Evolutionary conservation across 2,797 vertebrate genomes (phyloP), one percentile per base, ranked within the genome.

Genomic region (Poeciliopsis presidionis): DNA sequence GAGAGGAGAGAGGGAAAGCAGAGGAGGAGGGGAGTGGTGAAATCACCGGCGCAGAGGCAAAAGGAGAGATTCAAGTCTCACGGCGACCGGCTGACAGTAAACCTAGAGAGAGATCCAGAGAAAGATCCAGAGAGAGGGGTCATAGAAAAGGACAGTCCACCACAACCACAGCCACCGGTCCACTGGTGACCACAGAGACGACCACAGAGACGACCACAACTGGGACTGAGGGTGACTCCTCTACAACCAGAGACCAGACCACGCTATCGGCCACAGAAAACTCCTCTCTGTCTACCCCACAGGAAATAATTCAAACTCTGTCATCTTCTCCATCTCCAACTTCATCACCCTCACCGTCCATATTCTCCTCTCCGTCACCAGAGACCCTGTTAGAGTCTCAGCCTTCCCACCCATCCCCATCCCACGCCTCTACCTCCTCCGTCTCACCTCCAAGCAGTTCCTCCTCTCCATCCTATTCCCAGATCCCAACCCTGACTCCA

Each of bases 31-130:
- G 93, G 0, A 94, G 91, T 9, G 93, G 90, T 41, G 93, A 91
- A 84, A 87, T 87, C 65, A 84, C 77, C 0, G 87, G 88, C 0
- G 86, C 73, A 0, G 95, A 96, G 82, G 95, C 93, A 4, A 94
- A 93, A 55, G 95, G 94, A 39, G 95, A 95, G 80, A 92, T 95
- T 72, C 94, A 95, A 83, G 93, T 95, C 77, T 93, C 93, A 18
- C 88, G 88, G 7, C 82, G 90, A 28, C 91, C 83, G 0, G 89
- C 77, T 3, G 94, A 80, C 47, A 89, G 86, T 47, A 94, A 92
- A 84, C 91, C 93, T 1, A 92, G 91, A 75, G 92, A 93, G 71
- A 82, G 94, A 70, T 91, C 93, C 75, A 92, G 93, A 59, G 91
- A 93, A 73, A 81, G 92, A 79, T 92, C 91, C 20, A 88, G 93